Evolutionary conservation across 2,888 invertebrate genomes (phyloP), one percentile per base, ranked within the genome.

Genomic region (Agonopterix subpropinquella): DNA sequence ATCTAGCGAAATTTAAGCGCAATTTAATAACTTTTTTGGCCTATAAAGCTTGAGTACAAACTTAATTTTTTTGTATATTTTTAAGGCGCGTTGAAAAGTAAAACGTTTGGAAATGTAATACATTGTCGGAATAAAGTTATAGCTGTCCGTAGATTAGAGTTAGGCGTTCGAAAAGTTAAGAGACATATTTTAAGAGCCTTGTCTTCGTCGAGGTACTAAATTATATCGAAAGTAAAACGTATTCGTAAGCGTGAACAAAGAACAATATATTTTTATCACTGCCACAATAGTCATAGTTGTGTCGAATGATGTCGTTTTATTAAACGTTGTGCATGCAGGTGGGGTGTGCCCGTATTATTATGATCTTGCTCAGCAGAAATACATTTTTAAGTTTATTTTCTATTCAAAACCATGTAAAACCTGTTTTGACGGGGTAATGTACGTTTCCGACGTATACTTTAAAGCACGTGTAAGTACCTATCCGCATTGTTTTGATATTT

Each of bases 191-290:
- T 83, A 77, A 71, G 66, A 65, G 63, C 64, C 61, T 65, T 65
- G 57, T 53, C 55, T 56, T 47, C 49, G 61, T 58, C 62, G 61
- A 58, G 64, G 66, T 65, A 67, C 67, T 67, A 67, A 77, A 78
- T 75, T 78, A 73, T 77, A 80, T 72, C 67, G 63, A 60, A 70
- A 64, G 60, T 60, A 67, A 58, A 64, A 65, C 64, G 59, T 59
- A 63, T 61, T 67, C 55, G 55, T 77, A 75, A 74, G 70, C 58
- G 68, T 60, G 52, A 62, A 67, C 28, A 42, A 72, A 71, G 64
- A 74, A 70, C 62, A 63, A 71, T 82, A 82, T 84, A 80, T 83
- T 83, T 82, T 81, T 82, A 71, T 77, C 85, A 88, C 83, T 85
- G 87, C 85, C 86, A 77, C 77, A 61, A 70, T 80, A 80, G 72